Evolutionary conservation across 1,140 invertebrate species (phyloP).

Genomic region (Oscheius sp.): DNA sequence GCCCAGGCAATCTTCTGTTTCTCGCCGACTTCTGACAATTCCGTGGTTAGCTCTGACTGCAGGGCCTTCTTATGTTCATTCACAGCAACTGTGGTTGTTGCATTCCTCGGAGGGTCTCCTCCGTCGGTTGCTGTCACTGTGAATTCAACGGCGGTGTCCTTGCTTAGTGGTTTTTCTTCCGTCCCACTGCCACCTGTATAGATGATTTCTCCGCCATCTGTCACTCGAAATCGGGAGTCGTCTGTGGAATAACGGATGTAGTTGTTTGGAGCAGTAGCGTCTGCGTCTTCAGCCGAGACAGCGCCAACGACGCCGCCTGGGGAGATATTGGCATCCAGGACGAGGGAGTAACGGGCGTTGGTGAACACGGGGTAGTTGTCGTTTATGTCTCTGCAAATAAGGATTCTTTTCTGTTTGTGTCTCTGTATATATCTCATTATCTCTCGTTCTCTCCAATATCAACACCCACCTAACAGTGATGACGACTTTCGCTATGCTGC

Average conservation of each 20-base stretch:
- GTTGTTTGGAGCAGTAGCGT: constrained; percentile 29
- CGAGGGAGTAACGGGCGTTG: constrained; percentile 22
- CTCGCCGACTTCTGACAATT: constrained; percentile 12
- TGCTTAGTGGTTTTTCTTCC: too few relatives aligned
- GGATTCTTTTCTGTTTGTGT: background rate
- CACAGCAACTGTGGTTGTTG: background rate
- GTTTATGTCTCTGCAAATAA: constrained; percentile 26
- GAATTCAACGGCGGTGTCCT: constrained; percentile 18
- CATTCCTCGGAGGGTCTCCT: constrained; percentile 10
- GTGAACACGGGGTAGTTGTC: constrained; percentile 26
- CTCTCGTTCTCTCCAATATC: background rate
- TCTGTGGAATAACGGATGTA: constrained; percentile 11
- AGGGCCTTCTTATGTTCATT: constrained; percentile 23
- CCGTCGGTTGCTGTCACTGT: constrained; percentile 24
- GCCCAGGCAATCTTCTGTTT: constrained; percentile 22
- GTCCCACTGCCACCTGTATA: background rate
- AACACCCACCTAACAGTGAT: constrained; percentile 15
- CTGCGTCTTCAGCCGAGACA: constrained; percentile 25
- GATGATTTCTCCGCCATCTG: constrained; percentile 15
- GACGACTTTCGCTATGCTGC: constrained; percentile 17
- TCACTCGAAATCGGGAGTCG: constrained; percentile 20
- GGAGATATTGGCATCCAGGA: constrained; percentile 12
- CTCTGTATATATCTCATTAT: background rate
- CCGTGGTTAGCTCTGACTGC: constrained; percentile 17
- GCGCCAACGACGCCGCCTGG: constrained; percentile 22